Evolutionary conservation across 53 echinoderm and acorn worm species (phyloP), one percentile per base, ranked within the genome.

Genomic region (Temnopleurus reevesii): DNA sequence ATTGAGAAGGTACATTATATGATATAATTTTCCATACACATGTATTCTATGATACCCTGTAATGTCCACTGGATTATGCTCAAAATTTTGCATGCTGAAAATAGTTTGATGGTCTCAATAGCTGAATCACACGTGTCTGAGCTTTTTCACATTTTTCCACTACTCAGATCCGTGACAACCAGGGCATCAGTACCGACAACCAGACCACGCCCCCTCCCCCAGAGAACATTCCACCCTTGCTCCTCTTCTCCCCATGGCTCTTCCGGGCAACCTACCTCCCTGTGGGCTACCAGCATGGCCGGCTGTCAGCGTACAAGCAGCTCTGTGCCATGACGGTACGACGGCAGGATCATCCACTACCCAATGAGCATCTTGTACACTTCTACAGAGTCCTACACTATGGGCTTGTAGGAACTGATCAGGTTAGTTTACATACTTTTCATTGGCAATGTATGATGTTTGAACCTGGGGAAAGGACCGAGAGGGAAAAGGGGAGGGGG

Each of bases 141-240:
- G n/a, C n/a, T n/a, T n/a, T n/a, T n/a, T n/a, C n/a, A n/a, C n/a
- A n/a, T n/a, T n/a, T n/a, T 19, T 53, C 28, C 8, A 2, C 59
- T 61, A 54, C 26, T 53, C 38, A 95, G 98, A 94, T 97, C 61
- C 89, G 98, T 41, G 98, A 97, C 89, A 97, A 97, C 64, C 98
- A 93, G 21, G 95, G 95, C 26, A 96, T 97, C 60, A 94, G 93
- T 81, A 91, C 93, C 5, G 95, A 97, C 89, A 97, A 97, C 91
- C 94, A 94, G 93, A 95, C 92, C 36, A 97, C 98, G 41, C 98
- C 98, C 27, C 98, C 98, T 8, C 98, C 98, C 12, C 98, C 98
- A 12, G 95, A 94, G 65, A 91, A 95, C 94, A 95, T 97, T 92
- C 98, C 95, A 90, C 97, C 95, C 46, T 95, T 95, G 23, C 92